phyloP scores from a whole-genome alignment of 1,140 invertebrate genomes.

The Drosophila ficusphila region DNA sequence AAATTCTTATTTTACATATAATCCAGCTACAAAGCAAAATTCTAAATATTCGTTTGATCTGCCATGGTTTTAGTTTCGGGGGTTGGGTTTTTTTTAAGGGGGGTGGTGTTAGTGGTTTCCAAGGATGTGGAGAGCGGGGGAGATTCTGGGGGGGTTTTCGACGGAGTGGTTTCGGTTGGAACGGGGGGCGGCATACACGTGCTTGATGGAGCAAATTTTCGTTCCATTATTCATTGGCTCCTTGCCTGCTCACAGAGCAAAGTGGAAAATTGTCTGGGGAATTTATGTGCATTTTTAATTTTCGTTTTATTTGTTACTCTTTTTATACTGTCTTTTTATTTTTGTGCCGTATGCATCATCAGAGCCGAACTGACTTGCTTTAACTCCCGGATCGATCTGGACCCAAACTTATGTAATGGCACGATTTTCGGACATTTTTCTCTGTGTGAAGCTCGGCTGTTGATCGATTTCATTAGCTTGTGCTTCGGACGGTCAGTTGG shows the following conservation, averaged over 20 bases:
- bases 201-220: conserved; percentile 49
- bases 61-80: conserved; percentile 17
- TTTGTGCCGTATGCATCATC: not conserved
- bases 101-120: not conserved
- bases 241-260: conserved; percentile 41
- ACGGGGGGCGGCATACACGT: conserved; percentile 33
- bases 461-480: conserved; percentile 16
- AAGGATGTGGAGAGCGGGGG: too few relatives aligned
- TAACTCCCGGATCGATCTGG: not conserved
- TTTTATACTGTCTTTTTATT: not conserved
- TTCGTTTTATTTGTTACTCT: conserved; percentile 20
- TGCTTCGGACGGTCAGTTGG: not conserved
- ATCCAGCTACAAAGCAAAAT: conserved; percentile 32
- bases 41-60: conserved; percentile 44
- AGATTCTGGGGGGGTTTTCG: not conserved
- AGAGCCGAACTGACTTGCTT: conserved; percentile 3
- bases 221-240: conserved; percentile 48
- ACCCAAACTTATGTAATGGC: conserved; percentile 3
- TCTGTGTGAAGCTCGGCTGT: not conserved
- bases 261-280: conserved; percentile 49
- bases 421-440: not conserved
- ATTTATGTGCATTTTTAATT: conserved; percentile 53
- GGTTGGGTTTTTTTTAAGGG: not conserved
- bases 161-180: too few relatives aligned
- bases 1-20: conserved; percentile 27